These are phyloP conservation scores for Columbina picui DNA, from an alignment of 2,113 vertebrate species.

Conservation along the genomic window DNA sequence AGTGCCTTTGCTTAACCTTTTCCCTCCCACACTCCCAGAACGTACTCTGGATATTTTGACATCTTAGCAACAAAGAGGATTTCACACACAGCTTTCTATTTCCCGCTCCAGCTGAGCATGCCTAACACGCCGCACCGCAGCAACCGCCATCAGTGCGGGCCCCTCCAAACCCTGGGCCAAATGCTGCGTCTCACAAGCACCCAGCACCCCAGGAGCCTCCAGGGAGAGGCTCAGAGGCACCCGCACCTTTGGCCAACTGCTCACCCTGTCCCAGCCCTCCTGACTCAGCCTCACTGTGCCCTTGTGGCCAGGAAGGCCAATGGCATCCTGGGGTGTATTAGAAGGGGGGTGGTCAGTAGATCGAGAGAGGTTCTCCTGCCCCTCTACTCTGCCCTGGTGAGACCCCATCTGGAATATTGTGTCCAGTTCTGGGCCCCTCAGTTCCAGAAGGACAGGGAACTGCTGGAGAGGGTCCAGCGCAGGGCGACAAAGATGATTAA, in stretches of 20 bases:
- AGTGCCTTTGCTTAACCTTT: conserved; percentile 72
- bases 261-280: background rate
- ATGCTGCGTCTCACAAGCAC: too few relatives aligned
- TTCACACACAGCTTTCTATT: background rate
- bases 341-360: too few relatives aligned
- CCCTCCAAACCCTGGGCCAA: background rate
- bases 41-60: background rate
- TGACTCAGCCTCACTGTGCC: conserved; percentile 36
- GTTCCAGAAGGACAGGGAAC: too few relatives aligned
- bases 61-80: background rate
- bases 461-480: too few relatives aligned
- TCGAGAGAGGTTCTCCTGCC: too few relatives aligned
- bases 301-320: too few relatives aligned
- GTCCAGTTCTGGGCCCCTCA: too few relatives aligned
- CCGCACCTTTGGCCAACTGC: conserved; percentile 36
- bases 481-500: too few relatives aligned
- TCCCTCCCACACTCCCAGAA: conserved; percentile 28
- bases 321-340: too few relatives aligned
- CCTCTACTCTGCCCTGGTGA: too few relatives aligned
- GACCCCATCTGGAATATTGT: too few relatives aligned
- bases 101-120: background rate
- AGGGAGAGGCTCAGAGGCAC: background rate
- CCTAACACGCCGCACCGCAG: background rate
- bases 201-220: background rate
- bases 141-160: background rate